Base-by-base conservation (phyloP, 2,113 vertebrate genomes). In the Chauna torquata region DNA sequence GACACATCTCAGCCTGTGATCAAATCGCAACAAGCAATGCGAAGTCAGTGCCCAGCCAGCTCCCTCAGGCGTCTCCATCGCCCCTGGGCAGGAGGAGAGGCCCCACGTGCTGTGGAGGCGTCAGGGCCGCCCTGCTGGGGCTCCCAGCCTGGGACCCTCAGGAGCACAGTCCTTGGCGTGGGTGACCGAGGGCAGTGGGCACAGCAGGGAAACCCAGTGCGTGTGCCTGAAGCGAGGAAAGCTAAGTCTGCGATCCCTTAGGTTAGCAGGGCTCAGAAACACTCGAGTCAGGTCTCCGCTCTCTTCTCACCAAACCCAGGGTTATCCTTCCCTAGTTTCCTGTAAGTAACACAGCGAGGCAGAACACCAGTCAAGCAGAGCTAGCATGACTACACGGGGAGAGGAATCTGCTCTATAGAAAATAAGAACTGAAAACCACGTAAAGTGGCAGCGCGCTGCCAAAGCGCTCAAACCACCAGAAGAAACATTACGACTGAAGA, bases 291-390 rank as follows among this genome's bases (percentile, higher is more conserved):
- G 15, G 52, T 55, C 18, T 9, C 24, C 16, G 13, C 28, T 54
- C 22, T 55, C 22, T 36, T 34, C 32, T 18, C 36, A 18, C 22
- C 47, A 24, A 19, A 4, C 24, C 49, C 57, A 17, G 12, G 40
- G 15, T 47, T 28, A 45, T 0, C 50, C 52, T n/a, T 18, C 16
- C 5, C 0, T 20, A 4, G 34, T 16, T 28, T 25, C 10, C 34
- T 45, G 16, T 7, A 27, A 54, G 3, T 18, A 38, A 30, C 45
- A 4, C 12, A 0, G 1, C 0, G 7, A 52, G 44, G 59, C 47
- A 49, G 47, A 19, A 32, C 5, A 9, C 17, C 57, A 9, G 4
- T 30, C 6, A 25, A 58, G 11, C n/a, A 30, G 18, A 19, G 59
- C 44, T 11, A 6, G 32, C 16, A 0, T 16, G 34, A 40, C 23